Percentiles rank a stretch among this genome's conserved stretches.
Conservation (phyloP, 2,797 vertebrate genomes). For the Channa striata region DNA sequence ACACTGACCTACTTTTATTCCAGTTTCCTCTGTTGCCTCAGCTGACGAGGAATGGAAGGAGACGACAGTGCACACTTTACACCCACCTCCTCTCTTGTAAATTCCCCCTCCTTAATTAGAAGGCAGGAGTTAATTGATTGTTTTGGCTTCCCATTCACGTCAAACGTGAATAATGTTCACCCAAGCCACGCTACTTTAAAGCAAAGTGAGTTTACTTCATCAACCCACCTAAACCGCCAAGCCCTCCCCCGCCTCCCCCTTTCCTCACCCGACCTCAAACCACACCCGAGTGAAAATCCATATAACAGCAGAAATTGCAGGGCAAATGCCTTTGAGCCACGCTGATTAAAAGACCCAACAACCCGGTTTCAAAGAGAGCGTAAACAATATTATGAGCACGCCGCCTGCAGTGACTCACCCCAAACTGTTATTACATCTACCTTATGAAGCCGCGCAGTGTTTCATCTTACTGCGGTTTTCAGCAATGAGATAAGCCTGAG, state of each 20-base stretch:
- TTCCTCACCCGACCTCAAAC: constrained; percentile 65
- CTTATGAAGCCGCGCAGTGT: constrained; percentile 56
- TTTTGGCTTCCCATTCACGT: constrained; percentile 69
- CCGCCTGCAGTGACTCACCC: constrained; percentile 74
- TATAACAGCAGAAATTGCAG: constrained; percentile 78
- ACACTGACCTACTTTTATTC: background rate
- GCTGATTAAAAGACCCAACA: constrained; percentile 81
- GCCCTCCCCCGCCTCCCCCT: constrained; percentile 35
- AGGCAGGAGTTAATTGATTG: constrained; percentile 67
- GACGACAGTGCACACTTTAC: constrained; percentile 11
- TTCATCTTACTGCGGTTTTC: constrained; percentile 74
- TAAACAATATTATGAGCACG: constrained; percentile 76
- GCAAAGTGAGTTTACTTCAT: constrained; percentile 49
- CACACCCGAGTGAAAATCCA: constrained; percentile 74
- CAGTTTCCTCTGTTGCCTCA: constrained; percentile 41
- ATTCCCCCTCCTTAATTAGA: constrained; percentile 67
- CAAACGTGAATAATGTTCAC: constrained; percentile 56
- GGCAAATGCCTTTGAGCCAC: constrained; percentile 73
- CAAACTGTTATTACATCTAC: constrained; percentile 76
- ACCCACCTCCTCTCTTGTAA: constrained; percentile 39
- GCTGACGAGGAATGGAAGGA: constrained; percentile 39
- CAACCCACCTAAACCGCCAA: constrained; percentile 53
- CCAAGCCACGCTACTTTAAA: constrained; percentile 54
- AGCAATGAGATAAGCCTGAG: constrained; percentile 71
- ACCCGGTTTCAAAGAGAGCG: constrained; percentile 73